Base-by-base conservation (phyloP, 37 sponge, comb jelly and placozoan genomes). In the Beroe ovata region DNA sequence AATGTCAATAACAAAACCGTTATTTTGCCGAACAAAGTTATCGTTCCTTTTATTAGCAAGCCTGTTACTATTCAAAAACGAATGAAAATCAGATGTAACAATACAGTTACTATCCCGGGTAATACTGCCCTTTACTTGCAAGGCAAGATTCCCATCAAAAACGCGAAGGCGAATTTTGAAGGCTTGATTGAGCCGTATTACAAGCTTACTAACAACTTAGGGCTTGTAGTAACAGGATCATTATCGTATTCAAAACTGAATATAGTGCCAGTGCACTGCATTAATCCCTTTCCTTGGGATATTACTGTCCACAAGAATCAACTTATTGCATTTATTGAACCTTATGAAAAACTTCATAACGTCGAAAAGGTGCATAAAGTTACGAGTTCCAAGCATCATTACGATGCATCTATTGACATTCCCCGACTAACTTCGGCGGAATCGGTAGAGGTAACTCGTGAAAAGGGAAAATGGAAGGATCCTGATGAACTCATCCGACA, bases 371-470 rank as follows among this genome's bases (percentile, higher is more conserved):
- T n/a, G 8, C 42, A 39, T 77, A 35, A 32, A 25, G 33, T 77
- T 41, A 77, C 14, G 84, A 42, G 38, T 18, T 20, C 54, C 41
- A 40, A 23, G 3, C 28, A 62, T 26, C 29, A 62, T 62, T 33
- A 77, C 18, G 63, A 62, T 62, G 54, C 84, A 32, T 42, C 42
- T 2, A 77, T 77, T 20, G 28, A 77, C 47, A 16, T 39, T 41
- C 42, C 84, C 22, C 26, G 84, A 42, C 54, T 77, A 39, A 21
- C 84, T 8, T n/a, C 42, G 22, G 84, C 84, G 8, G 84, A 77
- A 77, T 54, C 84, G 1, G 84, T 42, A 22, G 84, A 77, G 38
- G 84, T 77, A 42, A 77, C 84, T n/a, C 84, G 84, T 16, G 84
- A 77, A 40, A 77, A 41, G 38, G 84, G 84, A 26, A 77, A 42